These are phyloP conservation scores for Cydia amplana DNA, from an alignment of 1,140 invertebrate genomes.

Conservation along the genomic window DNA sequence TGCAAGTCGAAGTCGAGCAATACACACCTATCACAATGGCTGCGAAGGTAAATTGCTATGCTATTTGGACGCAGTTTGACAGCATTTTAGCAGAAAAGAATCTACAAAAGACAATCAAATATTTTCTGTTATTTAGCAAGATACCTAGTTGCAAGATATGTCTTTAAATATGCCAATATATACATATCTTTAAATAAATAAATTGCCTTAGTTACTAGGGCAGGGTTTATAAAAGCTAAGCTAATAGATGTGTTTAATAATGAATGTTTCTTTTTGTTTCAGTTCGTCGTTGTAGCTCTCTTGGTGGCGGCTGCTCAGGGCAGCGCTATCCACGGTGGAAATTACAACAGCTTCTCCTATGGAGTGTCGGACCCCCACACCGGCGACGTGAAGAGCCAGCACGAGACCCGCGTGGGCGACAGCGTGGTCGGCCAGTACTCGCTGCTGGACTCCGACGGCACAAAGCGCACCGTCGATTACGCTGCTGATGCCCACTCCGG, in stretches of 20 bases:
- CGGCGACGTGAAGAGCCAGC: constrained; percentile 77
- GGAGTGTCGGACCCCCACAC: constrained; percentile 75
- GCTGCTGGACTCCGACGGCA: constrained; percentile 74
- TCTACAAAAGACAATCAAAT: not conserved
- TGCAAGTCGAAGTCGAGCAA: constrained; percentile 31
- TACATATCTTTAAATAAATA: no score
- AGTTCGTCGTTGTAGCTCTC: constrained; percentile 51
- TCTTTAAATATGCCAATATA: no score
- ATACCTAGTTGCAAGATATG: no score
- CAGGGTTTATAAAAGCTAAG: no score
- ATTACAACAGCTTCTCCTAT: constrained; percentile 63
- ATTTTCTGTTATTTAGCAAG: not conserved
- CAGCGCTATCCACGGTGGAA: constrained; percentile 66
- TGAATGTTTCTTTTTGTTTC: constrained; percentile 34
- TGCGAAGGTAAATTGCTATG: constrained; percentile 9
- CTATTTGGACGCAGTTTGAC: not conserved
- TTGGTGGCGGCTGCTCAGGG: constrained; percentile 58
- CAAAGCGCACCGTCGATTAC: constrained; percentile 74
- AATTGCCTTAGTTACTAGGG: no score
- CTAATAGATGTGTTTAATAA: not conserved
- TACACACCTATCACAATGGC: constrained; percentile 26
- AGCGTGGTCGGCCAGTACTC: constrained; percentile 79
- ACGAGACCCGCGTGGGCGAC: constrained; percentile 77
- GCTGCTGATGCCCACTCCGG: constrained; percentile 67
- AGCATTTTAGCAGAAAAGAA: not conserved